A percentile compares a stretch with the other conserved stretches of the same genome.
These are phyloP conservation scores for Danio albolineatus DNA, from an alignment of 2,797 vertebrate species.

Conservation along the genomic window DNA sequence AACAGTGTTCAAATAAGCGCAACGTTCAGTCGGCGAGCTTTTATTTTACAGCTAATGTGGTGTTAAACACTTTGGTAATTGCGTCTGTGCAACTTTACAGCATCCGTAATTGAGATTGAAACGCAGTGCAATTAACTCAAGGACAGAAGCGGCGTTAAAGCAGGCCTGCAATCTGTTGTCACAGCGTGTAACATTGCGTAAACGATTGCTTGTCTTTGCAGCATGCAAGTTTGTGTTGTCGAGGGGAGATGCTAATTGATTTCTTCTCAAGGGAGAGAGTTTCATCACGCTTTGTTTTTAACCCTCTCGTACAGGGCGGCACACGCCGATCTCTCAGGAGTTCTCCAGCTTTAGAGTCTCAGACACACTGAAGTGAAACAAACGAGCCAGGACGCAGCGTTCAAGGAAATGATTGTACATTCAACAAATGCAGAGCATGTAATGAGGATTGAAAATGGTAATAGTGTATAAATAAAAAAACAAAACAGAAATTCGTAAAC, in stretches of 20 bases:
- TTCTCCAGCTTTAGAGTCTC: background rate
- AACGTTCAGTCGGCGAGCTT: background rate
- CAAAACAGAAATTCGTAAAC: background rate
- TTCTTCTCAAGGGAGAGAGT: slow-evolving; percentile 75
- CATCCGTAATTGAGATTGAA: background rate
- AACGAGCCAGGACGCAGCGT: background rate
- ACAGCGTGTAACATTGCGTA: slow-evolving; percentile 51
- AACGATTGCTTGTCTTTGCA: slow-evolving; percentile 74
- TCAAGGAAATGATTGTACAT: background rate
- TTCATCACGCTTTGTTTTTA: slow-evolving; percentile 85
- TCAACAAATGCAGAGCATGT: background rate
- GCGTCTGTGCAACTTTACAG: background rate
- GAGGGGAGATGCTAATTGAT: slow-evolving; percentile 75
- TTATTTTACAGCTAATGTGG: background rate
- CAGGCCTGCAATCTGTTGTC: background rate
- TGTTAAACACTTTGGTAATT: background rate
- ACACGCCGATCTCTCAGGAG: slow-evolving; percentile 66
- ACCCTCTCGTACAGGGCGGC: slow-evolving; percentile 72
- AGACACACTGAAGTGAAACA: slow-evolving; percentile 18
- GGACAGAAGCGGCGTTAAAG: slow-evolving; percentile 4
- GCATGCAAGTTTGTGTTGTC: slow-evolving; percentile 59
- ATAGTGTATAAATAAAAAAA: background rate
- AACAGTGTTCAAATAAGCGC: background rate
- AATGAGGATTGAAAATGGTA: background rate
- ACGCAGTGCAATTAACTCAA: background rate